Evolutionary conservation across 2,888 invertebrate species (phyloP), one percentile per base, ranked within the genome.

Genomic region (Athalia rosae): DNA sequence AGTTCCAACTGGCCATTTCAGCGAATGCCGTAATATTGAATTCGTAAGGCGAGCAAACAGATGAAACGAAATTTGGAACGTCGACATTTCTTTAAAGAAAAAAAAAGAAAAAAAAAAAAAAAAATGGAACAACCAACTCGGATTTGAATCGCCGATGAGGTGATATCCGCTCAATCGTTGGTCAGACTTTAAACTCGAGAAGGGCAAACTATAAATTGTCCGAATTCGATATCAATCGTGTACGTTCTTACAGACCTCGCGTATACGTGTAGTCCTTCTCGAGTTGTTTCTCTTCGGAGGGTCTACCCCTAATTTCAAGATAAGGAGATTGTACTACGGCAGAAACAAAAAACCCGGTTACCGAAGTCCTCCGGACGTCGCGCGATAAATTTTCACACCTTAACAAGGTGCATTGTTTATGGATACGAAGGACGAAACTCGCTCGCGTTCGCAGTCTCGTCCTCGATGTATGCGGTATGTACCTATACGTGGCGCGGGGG

Each of bases 381-480:
- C 41, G 59, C 58, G 71, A 71, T 71, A 71, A 71, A 59, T 71
- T 71, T 15, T 9, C 58, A 59, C 58, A 28, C 28, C 28, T 47
- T 71, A 71, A 71, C 71, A 71, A 71, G 71, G 71, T 71, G 58
- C 11, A 59, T 71, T 71, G 71, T 71, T 71, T 71, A 71, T 45
- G 58, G 58, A 71, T 71, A 47, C 6, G 28, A 28, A 28, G 28
- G 28, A 28, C 28, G 28, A 28, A 28, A 28, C 28, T 28, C 28
- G 28, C 28, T 28, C 28, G 28, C 28, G 43, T 71, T 3, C 50
- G 50, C 28, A n/a, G 53, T 11, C 15, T 48, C 11, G 50, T 13
- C 47, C 11, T 7, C 47, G 9, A 47, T 47, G n/a, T 9, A 13
- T 6, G 3, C 8, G 48, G 8, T 9, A 9, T 15, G 58, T 45